phyloP scores from a whole-genome alignment of 2,113 vertebrate genomes.

The Onychorhynchus coronatus region DNA sequence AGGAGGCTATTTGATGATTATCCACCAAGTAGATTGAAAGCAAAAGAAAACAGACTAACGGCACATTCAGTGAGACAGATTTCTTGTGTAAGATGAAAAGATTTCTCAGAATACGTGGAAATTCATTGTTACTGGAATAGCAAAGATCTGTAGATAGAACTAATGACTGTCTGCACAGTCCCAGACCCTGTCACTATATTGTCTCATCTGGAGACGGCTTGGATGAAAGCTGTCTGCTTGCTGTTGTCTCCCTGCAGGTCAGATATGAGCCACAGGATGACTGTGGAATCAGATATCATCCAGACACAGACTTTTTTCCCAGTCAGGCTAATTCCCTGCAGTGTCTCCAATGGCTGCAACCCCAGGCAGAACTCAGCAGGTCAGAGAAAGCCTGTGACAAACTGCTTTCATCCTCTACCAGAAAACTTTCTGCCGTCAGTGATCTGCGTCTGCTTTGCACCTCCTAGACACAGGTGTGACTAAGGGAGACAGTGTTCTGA shows the following conservation, averaged over 20 bases:
- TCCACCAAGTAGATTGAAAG: not conserved
- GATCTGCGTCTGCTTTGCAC: not conserved
- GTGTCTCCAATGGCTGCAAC: not conserved
- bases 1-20: not conserved
- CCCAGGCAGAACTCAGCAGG: not conserved
- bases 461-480: not conserved
- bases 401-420: not conserved
- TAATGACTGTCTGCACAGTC: not conserved
- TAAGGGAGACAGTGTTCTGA: not conserved
- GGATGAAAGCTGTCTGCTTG: not conserved
- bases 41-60: not conserved
- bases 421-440: not conserved
- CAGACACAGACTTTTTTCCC: not conserved
- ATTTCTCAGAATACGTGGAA: not conserved
- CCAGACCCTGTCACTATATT: not conserved
- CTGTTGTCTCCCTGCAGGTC: not conserved
- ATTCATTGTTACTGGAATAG: not conserved
- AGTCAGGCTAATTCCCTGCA: not conserved
- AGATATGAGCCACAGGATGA: not conserved
- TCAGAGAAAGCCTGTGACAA: not conserved
- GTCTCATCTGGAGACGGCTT: not conserved
- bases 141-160: not conserved
- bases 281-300: not conserved
- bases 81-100: no score
- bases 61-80: not conserved